Conservation (phyloP, 2,888 invertebrate species). For the Drosophila diplacantha region DNA sequence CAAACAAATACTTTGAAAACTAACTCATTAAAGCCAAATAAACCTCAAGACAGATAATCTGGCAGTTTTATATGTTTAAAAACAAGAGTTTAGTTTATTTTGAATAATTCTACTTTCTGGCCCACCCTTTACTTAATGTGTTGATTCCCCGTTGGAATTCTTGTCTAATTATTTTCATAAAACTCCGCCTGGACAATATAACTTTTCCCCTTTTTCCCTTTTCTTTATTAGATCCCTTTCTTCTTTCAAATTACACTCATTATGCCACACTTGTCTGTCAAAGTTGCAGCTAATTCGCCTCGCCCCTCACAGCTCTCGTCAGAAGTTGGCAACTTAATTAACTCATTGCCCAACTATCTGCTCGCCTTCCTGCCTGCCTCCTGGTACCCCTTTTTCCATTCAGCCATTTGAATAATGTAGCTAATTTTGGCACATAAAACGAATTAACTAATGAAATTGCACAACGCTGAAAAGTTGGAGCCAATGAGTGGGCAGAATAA, state of each 20-base stretch:
- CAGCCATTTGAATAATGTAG: conserved; percentile 14
- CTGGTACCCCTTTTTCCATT: background rate
- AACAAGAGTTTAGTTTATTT: background rate
- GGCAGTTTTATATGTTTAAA: no score
- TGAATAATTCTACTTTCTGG: background rate
- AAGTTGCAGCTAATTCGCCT: conserved; percentile 27
- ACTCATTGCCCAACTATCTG: conserved; percentile 12
- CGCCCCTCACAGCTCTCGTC: conserved; percentile 6
- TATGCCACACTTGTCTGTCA: conserved; percentile 25
- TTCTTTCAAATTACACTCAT: conserved; percentile 13
- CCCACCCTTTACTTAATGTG: no score
- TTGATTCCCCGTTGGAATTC: background rate
- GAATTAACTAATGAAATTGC: conserved; percentile 13
- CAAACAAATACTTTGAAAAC: no score
- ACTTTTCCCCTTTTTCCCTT: background rate
- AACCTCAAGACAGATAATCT: no score
- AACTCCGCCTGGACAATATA: conserved; percentile 9
- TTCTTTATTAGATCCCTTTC: conserved; percentile 8
- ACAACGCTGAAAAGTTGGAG: background rate
- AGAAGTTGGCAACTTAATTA: conserved; percentile 29
- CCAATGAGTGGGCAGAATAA: conserved; percentile 7
- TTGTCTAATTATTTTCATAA: background rate
- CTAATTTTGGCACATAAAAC: conserved; percentile 14
- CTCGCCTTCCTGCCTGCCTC: background rate
- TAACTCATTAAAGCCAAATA: no score